A percentile compares a stretch with the other conserved stretches of the same genome.
These are phyloP conservation scores for Hippopotamyrus pictus DNA, from an alignment of 2,797 vertebrate species.

Conservation along the genomic window DNA sequence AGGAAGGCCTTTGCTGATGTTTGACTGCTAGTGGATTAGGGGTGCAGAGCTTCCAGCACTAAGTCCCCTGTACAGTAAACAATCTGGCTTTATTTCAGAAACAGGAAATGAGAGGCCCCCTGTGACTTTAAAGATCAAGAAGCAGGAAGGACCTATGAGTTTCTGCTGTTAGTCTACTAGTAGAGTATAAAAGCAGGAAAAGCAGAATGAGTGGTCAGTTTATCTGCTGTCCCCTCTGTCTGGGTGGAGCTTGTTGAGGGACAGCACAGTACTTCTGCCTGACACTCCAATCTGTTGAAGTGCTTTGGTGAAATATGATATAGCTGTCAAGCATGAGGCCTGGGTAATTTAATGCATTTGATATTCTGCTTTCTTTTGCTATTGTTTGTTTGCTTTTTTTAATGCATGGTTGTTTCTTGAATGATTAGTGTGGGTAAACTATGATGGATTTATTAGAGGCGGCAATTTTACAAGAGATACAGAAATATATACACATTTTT, in stretches of 20 bases:
- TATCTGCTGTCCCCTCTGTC: neutral
- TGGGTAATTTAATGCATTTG: neutral
- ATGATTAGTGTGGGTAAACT: neutral
- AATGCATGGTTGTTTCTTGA: neutral
- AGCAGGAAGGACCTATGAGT: neutral
- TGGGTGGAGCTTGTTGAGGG: neutral
- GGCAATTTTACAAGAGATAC: neutral
- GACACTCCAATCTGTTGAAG: neutral
- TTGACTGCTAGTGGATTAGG: neutral
- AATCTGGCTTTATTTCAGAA: neutral
- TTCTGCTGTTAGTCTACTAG: neutral
- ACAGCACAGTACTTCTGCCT: neutral
- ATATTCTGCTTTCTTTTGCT: neutral
- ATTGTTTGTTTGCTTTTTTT: neutral
- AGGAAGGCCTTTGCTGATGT: neutral
- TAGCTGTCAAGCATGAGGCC: neutral
- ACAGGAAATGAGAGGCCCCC: neutral
- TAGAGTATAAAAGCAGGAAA: neutral
- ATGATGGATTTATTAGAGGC: neutral
- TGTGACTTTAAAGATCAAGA: neutral
- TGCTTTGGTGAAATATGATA: constrained; percentile 11
- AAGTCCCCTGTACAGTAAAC: neutral
- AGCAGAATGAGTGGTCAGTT: neutral
- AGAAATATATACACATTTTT: neutral
- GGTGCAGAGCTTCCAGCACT: neutral